Conservation (phyloP, 2,888 invertebrate species). For the Catonia carolina region DNA sequence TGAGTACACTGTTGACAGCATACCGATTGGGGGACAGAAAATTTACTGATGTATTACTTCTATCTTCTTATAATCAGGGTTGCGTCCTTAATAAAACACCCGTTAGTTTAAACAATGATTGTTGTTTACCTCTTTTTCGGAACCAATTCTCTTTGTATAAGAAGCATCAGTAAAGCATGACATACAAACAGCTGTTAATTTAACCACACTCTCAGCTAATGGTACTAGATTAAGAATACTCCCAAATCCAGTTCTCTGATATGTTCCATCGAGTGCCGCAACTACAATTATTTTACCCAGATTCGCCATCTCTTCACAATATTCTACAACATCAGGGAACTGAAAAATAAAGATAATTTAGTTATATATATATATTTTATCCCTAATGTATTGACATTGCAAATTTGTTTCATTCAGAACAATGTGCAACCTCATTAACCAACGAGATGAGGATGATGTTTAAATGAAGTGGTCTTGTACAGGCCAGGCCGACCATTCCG, state of each 20-base stretch:
- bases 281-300: conserved; percentile 52
- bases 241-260: conserved; percentile 44
- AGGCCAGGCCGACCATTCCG: no score
- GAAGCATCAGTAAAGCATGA: conserved; percentile 47
- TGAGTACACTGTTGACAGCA: no score
- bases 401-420: background rate
- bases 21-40: no score
- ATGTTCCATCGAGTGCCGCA: conserved; percentile 53
- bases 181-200: conserved; percentile 50
- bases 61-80: no score
- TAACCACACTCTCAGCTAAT: conserved; percentile 47
- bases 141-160: conserved; percentile 46
- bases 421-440: background rate
- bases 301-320: conserved; percentile 49
- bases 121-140: conserved; percentile 42
- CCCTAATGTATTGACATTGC: background rate
- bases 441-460: no score
- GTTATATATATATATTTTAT: no score
- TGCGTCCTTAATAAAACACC: no score
- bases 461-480: no score
- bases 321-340: conserved; percentile 48
- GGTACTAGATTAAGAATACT: conserved; percentile 48
- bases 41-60: no score
- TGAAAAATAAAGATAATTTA: conserved; percentile 32
- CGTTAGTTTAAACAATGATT: no score